Conservation (phyloP, 1,140 invertebrate genomes). For the Rhyzopertha dominica region DNA sequence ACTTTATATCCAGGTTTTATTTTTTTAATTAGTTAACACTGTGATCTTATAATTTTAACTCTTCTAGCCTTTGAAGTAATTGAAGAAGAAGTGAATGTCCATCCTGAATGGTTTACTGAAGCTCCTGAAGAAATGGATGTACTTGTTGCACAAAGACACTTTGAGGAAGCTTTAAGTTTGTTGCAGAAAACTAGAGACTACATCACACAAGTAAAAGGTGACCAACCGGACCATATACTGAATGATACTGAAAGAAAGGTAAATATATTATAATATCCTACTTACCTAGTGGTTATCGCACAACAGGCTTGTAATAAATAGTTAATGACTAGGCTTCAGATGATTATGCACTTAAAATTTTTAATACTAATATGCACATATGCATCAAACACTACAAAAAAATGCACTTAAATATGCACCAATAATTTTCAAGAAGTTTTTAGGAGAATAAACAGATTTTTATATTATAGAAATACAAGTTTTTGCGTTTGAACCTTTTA, state of each 20-base stretch:
- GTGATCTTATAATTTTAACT: slow-evolving; percentile 8
- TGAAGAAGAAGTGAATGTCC: slow-evolving; percentile 51
- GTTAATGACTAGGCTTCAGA: no score
- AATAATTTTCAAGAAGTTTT: no score
- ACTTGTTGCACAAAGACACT: slow-evolving; percentile 93
- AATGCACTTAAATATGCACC: no score
- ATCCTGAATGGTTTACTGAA: slow-evolving; percentile 88
- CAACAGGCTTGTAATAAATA: no score
- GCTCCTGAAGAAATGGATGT: slow-evolving; percentile 94
- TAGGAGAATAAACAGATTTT: no score
- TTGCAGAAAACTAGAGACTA: slow-evolving; percentile 70
- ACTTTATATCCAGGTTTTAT: neutral
- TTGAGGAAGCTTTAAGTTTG: slow-evolving; percentile 87
- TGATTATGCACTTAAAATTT: no score
- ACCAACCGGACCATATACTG: slow-evolving; percentile 40
- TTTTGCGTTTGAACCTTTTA: no score
- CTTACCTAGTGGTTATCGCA: no score
- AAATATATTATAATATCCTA: slow-evolving; percentile 7
- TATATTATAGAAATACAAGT: no score
- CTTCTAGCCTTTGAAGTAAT: slow-evolving; percentile 48
- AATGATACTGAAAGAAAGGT: slow-evolving; percentile 48
- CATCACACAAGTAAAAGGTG: slow-evolving; percentile 47
- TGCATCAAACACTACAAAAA: no score
- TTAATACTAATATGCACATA: neutral
- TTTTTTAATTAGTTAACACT: neutral